A percentile compares a stretch with the other conserved stretches of the same genome.
Evolutionary conservation across 2,113 vertebrate genomes (phyloP).

Genomic region (Spermophilus dauricus): DNA sequence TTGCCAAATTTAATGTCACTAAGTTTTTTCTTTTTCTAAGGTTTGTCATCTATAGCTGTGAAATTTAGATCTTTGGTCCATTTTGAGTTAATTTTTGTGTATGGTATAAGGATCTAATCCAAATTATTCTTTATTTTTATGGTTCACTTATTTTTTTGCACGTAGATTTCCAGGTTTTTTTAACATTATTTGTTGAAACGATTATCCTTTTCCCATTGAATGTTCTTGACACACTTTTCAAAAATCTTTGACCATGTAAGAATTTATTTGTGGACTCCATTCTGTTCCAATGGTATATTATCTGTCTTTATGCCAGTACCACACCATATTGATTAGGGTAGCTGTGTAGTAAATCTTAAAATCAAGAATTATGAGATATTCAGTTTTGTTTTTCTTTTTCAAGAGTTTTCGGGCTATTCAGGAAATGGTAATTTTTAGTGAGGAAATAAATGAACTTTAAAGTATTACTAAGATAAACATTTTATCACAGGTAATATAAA

Average conservation of each 20-base stretch:
- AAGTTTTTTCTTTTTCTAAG: not conserved
- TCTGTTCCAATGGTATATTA: no score
- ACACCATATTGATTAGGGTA: not conserved
- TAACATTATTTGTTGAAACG: not conserved
- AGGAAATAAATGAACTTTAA: not conserved
- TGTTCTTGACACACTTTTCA: not conserved
- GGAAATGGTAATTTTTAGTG: not conserved
- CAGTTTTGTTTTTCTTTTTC: not conserved
- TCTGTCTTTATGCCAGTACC: not conserved
- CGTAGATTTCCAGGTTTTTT: not conserved
- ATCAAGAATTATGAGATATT: not conserved
- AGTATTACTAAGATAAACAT: not conserved
- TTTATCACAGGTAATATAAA: not conserved
- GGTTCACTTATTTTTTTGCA: not conserved
- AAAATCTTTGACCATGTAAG: not conserved
- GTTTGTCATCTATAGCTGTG: not conserved
- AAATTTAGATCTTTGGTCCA: not conserved
- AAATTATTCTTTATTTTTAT: not conserved
- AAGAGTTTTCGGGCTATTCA: not conserved
- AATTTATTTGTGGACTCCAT: not conserved
- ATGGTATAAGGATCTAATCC: not conserved
- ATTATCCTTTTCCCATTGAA: not conserved
- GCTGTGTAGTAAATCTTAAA: not conserved
- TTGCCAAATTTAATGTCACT: not conserved
- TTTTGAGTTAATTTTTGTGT: slow-evolving; percentile 10